These are phyloP conservation scores for Rhea americana DNA, from an alignment of 2,113 vertebrate genomes.

Conservation along the genomic window DNA sequence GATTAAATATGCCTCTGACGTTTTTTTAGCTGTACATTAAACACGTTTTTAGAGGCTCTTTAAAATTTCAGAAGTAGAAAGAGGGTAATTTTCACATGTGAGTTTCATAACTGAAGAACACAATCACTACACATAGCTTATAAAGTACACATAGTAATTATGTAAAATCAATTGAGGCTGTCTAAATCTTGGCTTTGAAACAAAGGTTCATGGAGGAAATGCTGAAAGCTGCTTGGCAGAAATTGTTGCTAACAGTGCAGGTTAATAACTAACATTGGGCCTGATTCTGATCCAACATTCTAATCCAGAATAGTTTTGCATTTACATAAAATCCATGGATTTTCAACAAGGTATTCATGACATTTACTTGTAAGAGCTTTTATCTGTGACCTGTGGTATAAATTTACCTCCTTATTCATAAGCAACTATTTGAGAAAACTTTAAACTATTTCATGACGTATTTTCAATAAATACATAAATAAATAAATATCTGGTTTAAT, in stretches of 20 bases:
- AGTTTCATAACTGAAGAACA: neutral
- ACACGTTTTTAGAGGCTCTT: neutral
- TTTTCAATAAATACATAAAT: neutral
- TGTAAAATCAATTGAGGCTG: slow-evolving; percentile 13
- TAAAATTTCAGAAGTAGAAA: neutral
- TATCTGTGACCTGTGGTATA: neutral
- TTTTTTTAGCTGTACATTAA: neutral
- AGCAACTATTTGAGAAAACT: neutral
- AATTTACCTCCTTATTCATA: neutral
- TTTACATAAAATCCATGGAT: neutral
- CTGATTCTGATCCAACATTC: neutral
- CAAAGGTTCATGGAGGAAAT: slow-evolving; percentile 27
- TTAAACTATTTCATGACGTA: neutral
- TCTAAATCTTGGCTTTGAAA: slow-evolving; percentile 56
- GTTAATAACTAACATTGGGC: neutral
- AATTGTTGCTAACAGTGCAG: slow-evolving; percentile 18
- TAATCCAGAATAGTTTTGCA: neutral
- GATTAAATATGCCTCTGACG: rapidly evolving
- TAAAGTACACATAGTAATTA: neutral
- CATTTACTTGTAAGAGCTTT: slow-evolving; percentile 3
- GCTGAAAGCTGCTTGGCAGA: slow-evolving; percentile 21
- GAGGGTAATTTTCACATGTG: neutral
- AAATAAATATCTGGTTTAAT: too few species aligned
- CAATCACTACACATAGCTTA: neutral
- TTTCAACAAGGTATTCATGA: neutral